Evolutionary conservation across 92 coral and sea anemone genomes (phyloP).

Genomic region (Zoanthus sociatus): DNA sequence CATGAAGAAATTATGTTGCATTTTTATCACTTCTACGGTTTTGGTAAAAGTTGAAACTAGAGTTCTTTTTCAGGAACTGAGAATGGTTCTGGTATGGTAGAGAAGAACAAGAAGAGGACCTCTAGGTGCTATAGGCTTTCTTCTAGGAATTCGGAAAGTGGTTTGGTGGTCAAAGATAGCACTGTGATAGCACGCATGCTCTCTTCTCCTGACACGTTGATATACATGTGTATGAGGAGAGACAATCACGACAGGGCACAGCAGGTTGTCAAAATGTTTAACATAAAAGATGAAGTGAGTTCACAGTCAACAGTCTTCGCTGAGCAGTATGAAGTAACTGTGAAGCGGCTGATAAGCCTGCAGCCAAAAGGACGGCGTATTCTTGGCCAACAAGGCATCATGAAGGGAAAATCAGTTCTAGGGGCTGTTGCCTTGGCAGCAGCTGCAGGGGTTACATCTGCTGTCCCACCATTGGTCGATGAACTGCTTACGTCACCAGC

Average conservation of each 20-base stretch:
- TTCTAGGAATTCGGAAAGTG: conserved; percentile 56
- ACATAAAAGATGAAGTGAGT: conserved; percentile 77
- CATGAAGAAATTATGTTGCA: no score
- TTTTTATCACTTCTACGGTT: not conserved
- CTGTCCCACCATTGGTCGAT: conserved; percentile 77
- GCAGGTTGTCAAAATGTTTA: conserved; percentile 95
- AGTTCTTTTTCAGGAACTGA: conserved; percentile 65
- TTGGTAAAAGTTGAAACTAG: no score
- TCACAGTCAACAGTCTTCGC: conserved; percentile 93
- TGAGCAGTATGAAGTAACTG: conserved; percentile 78
- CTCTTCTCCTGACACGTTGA: conserved; percentile 91
- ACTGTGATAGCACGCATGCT: conserved; percentile 93
- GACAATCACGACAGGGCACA: conserved; percentile 92
- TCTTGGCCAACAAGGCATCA: conserved; percentile 52
- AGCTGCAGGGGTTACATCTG: conserved; percentile 87
- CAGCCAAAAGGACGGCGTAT: conserved; percentile 73
- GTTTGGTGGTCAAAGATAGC: conserved; percentile 69
- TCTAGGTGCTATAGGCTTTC: conserved; percentile 38
- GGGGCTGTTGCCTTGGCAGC: conserved; percentile 99
- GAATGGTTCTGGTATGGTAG: conserved; percentile 30
- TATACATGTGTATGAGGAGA: conserved; percentile 98
- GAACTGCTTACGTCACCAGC: conserved; percentile 80
- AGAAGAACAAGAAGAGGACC: conserved; percentile 50
- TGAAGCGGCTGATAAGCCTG: conserved; percentile 75
- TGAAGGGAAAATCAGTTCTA: conserved; percentile 66